Evolutionary conservation across 2,888 invertebrate genomes (phyloP).

Genomic region (Mongoloraphidia duomilia): DNA sequence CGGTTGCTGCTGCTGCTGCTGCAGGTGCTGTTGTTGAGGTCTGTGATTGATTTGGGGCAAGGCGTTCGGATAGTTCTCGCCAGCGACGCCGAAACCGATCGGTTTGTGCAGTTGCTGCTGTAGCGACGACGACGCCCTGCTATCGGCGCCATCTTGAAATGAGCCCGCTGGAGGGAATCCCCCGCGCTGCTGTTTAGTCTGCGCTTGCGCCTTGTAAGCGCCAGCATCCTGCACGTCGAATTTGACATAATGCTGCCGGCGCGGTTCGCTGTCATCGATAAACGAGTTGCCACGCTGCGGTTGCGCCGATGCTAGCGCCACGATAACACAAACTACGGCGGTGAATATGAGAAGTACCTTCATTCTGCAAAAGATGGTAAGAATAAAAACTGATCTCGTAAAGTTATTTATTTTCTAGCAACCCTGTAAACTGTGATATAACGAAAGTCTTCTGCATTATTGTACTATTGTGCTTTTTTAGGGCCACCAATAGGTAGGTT

Average conservation of each 20-base stretch:
- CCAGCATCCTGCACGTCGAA: neutral
- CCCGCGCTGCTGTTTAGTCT: neutral
- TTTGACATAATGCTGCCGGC: neutral
- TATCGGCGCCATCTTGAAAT: conserved; percentile 1
- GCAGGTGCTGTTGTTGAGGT: conserved; percentile 12
- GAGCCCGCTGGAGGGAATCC: neutral
- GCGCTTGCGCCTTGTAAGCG: neutral
- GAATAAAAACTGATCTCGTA: no score
- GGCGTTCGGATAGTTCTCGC: conserved; percentile 19
- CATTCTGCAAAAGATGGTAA: no score
- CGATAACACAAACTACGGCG: no score
- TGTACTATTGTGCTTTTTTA: no score
- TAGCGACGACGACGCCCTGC: conserved; percentile 12
- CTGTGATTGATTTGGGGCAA: conserved; percentile 18
- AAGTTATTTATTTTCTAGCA: no score
- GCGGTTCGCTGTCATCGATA: neutral
- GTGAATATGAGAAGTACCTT: no score
- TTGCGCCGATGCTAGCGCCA: no score
- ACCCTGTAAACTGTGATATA: no score
- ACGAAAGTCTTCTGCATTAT: no score
- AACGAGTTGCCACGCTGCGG: no score
- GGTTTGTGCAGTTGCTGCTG: conserved; percentile 15
- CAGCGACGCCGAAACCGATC: conserved; percentile 4
- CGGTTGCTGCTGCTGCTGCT: conserved; percentile 7
- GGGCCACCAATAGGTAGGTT: no score